Conservation (phyloP, 2,888 invertebrate genomes). For the Amiota communis region DNA sequence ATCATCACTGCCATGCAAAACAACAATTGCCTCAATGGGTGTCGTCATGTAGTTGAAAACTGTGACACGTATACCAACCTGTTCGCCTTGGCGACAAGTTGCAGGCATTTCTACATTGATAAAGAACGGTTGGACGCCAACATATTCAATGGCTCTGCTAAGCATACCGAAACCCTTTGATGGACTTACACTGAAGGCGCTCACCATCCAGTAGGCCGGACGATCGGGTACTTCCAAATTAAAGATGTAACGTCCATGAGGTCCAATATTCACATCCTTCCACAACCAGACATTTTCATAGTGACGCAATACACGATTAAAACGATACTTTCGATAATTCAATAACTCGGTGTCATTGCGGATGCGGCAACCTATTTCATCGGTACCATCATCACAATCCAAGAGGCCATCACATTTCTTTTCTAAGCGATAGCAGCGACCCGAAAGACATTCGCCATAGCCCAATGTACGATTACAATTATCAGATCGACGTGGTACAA, state of each 20-base stretch:
- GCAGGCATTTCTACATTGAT: constrained; percentile 95
- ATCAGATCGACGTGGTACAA: constrained; percentile 80
- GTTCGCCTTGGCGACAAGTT: constrained; percentile 90
- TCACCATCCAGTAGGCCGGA: constrained; percentile 94
- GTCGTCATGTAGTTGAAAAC: constrained; percentile 95
- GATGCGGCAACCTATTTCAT: constrained; percentile 83
- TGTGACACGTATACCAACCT: constrained; percentile 91
- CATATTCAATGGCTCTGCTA: constrained; percentile 85
- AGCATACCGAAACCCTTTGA: constrained; percentile 91
- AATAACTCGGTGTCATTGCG: constrained; percentile 81
- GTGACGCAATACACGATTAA: constrained; percentile 90
- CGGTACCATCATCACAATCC: constrained; percentile 90
- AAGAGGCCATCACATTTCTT: constrained; percentile 85
- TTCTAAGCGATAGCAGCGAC: constrained; percentile 83
- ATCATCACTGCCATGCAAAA: constrained; percentile 86
- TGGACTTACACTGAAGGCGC: constrained; percentile 92
- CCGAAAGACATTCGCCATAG: constrained; percentile 85
- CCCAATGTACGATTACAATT: constrained; percentile 84
- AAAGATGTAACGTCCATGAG: constrained; percentile 91
- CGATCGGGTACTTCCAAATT: constrained; percentile 87
- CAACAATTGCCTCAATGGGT: constrained; percentile 88
- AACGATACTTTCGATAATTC: constrained; percentile 84
- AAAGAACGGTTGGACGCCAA: constrained; percentile 93
- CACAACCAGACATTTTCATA: constrained; percentile 97
- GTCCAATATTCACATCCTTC: constrained; percentile 94